Evolutionary conservation across 2,113 vertebrate species (phyloP).

Genomic region (Odontophorus gujanensis): DNA sequence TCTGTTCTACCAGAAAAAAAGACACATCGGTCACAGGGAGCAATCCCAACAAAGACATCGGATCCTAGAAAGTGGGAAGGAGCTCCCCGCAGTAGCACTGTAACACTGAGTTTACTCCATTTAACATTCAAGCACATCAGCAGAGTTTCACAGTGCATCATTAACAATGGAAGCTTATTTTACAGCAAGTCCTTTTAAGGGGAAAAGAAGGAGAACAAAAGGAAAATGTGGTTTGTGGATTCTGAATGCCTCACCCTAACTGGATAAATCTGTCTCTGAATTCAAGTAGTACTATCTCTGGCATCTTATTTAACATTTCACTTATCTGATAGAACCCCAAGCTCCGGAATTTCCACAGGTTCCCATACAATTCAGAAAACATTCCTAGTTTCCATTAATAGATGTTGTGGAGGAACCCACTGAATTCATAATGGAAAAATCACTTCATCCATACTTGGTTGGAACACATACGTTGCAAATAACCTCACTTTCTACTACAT

Average conservation of each 20-base stretch:
- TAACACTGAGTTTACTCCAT: not conserved
- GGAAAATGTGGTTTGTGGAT: not conserved
- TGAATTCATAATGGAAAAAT: constrained; percentile 43
- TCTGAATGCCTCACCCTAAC: not conserved
- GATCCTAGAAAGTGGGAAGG: not conserved
- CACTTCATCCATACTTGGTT: not conserved
- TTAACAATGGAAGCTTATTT: not conserved
- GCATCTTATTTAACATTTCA: not conserved
- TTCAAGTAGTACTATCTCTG: not conserved
- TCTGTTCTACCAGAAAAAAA: not conserved
- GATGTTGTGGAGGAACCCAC: not conserved
- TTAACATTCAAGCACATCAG: not conserved
- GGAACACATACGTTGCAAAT: not conserved
- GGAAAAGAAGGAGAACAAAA: not conserved
- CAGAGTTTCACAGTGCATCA: not conserved
- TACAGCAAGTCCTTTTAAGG: not conserved
- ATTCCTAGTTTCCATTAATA: not conserved
- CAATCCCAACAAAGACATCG: not conserved
- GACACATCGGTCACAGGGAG: accelerated
- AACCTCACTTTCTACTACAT: not conserved
- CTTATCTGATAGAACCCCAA: constrained; percentile 9
- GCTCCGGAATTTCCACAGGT: constrained; percentile 7
- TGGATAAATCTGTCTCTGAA: not conserved
- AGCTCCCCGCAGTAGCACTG: not conserved
- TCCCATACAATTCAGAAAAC: not conserved